These are phyloP conservation scores for Motacilla tschutschensis DNA, from an alignment of 2,113 vertebrate species.

Conservation along the genomic window DNA sequence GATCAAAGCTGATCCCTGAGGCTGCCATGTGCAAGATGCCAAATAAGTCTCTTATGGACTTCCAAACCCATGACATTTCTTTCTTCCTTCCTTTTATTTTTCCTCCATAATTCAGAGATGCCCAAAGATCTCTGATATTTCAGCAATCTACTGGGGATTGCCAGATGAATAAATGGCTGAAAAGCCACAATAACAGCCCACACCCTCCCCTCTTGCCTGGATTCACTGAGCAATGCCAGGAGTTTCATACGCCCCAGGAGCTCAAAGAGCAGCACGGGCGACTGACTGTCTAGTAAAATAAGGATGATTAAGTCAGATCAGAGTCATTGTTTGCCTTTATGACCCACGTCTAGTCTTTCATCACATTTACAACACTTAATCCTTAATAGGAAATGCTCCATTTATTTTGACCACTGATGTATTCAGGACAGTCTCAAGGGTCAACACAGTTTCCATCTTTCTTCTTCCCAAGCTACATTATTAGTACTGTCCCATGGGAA, in stretches of 20 bases:
- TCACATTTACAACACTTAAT: conserved; percentile 34
- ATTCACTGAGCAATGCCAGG: neutral
- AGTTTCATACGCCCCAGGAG: neutral
- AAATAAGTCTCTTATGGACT: neutral
- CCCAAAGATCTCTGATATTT: neutral
- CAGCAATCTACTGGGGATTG: neutral
- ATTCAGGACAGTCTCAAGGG: conserved; percentile 2
- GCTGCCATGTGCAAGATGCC: neutral
- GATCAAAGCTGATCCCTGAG: neutral
- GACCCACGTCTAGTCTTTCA: neutral
- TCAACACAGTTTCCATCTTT: neutral
- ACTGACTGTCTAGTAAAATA: conserved; percentile 15
- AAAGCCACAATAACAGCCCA: neutral
- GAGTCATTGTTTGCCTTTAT: conserved; percentile 20
- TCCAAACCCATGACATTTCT: neutral
- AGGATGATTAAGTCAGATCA: conserved; percentile 28
- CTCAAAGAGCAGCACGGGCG: neutral
- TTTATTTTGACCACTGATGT: conserved; percentile 28
- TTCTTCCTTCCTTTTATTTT: neutral
- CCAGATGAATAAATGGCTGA: neutral
- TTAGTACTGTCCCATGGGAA: neutral
- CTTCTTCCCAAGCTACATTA: neutral
- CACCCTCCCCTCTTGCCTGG: neutral
- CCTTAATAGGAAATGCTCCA: conserved; percentile 26
- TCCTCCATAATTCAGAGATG: neutral